phyloP scores from a whole-genome alignment of 2,113 vertebrate genomes.

The Larimichthys crocea region DNA sequence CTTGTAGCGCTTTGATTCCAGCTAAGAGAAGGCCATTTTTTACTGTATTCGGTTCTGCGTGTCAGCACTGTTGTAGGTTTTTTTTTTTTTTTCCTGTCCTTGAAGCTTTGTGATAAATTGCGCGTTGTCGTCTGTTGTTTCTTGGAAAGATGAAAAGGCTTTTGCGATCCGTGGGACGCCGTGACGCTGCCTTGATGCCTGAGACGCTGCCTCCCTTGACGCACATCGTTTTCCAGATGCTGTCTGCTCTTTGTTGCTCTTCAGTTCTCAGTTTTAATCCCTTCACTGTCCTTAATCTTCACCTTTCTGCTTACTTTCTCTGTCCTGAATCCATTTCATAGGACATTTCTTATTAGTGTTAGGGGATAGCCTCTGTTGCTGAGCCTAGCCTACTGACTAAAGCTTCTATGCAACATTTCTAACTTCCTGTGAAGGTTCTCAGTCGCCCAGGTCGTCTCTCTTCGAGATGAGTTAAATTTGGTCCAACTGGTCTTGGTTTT shows the following conservation, averaged over 20 bases:
- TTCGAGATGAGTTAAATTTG: no score
- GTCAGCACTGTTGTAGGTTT: constrained; percentile 78
- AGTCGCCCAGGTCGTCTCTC: no score
- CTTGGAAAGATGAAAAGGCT: constrained; percentile 37
- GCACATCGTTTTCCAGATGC: neutral
- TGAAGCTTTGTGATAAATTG: constrained; percentile 70
- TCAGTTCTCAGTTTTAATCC: neutral
- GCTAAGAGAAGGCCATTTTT: constrained; percentile 75
- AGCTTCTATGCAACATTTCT: neutral
- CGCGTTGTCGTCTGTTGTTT: constrained; percentile 44
- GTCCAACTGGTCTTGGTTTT: no score
- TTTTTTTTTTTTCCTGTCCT: constrained; percentile 28
- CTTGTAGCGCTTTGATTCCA: constrained; percentile 74
- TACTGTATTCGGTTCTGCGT: constrained; percentile 72
- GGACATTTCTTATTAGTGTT: neutral
- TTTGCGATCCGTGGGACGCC: neutral
- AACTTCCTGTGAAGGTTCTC: no score
- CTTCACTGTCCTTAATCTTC: neutral
- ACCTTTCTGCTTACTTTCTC: neutral
- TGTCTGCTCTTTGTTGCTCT: neutral
- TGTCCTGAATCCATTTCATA: neutral
- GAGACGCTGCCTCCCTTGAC: neutral
- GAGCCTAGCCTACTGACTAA: neutral
- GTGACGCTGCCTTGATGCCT: neutral
- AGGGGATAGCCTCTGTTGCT: neutral